Evolutionary conservation across 2,888 invertebrate species (phyloP).

Genomic region (Aphrophora alni): DNA sequence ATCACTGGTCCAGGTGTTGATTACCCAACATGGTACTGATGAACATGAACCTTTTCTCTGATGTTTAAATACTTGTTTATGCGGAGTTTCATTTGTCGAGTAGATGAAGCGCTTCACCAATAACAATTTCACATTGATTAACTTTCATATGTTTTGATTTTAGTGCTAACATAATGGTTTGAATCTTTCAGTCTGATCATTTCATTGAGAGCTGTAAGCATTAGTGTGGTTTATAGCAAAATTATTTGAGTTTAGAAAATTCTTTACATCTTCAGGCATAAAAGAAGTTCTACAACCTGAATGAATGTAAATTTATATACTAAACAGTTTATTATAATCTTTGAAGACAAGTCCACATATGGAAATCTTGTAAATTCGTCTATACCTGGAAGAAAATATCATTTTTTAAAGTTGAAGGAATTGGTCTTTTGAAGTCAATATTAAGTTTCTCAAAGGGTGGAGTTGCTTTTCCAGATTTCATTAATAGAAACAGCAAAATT

Average conservation of each 20-base stretch:
- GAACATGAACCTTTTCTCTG: conserved; percentile 27
- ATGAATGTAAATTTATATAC: neutral
- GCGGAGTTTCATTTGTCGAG: conserved; percentile 29
- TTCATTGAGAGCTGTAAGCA: neutral
- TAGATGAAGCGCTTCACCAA: neutral
- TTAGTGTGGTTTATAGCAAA: neutral
- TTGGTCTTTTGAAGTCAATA: conserved; percentile 31
- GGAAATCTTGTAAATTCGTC: conserved; percentile 43
- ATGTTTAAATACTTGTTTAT: conserved; percentile 24
- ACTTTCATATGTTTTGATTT: too few relatives aligned
- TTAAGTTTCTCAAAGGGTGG: conserved; percentile 6
- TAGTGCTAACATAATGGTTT: too few relatives aligned
- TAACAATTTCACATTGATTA: too few relatives aligned
- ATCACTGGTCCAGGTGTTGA: conserved; percentile 38
- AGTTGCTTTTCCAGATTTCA: neutral
- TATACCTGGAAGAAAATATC: conserved; percentile 36
- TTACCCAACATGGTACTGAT: conserved; percentile 41
- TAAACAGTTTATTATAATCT: conserved; percentile 11
- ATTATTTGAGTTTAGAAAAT: neutral
- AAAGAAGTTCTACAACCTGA: neutral
- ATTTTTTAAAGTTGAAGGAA: conserved; percentile 19
- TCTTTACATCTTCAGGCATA: neutral
- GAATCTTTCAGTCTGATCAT: conserved; percentile 13
- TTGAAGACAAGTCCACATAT: conserved; percentile 28
- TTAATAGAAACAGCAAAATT: too few relatives aligned